phyloP scores from a whole-genome alignment of 2,797 vertebrate species.

The Neosilurus hyrtlii region DNA sequence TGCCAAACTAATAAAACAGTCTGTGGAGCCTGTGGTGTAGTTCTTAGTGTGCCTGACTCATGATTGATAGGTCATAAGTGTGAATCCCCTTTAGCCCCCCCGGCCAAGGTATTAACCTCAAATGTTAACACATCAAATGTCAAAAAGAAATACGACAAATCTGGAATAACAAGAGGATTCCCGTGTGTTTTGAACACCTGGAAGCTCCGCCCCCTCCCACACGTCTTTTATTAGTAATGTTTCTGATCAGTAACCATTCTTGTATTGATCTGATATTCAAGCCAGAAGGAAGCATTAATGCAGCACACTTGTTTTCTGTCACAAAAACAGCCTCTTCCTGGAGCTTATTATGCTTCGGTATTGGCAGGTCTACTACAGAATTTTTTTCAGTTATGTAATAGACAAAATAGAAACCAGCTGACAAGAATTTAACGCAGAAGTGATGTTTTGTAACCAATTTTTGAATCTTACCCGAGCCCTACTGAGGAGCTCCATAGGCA shows the following conservation, averaged over 20 bases:
- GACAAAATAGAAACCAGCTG: background rate
- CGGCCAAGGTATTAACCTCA: too few species aligned
- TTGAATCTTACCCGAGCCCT: too few species aligned
- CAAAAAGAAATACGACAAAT: too few species aligned
- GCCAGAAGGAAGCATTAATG: background rate
- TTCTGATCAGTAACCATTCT: background rate
- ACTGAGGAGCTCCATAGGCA: too few species aligned
- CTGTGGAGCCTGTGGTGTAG: background rate
- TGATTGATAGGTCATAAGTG: too few species aligned
- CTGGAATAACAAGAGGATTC: background rate
- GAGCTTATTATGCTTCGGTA: background rate
- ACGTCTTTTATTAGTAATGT: background rate
- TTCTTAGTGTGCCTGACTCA: too few species aligned
- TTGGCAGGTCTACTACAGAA: background rate
- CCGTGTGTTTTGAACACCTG: background rate
- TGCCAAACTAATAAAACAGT: background rate
- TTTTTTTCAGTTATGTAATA: background rate
- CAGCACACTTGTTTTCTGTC: background rate
- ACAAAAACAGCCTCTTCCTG: background rate
- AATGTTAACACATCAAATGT: too few species aligned
- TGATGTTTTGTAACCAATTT: background rate
- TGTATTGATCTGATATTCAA: background rate
- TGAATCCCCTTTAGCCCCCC: too few species aligned
- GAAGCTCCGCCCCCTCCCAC: too few species aligned
- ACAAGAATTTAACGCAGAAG: background rate